Percentiles rank a stretch among this genome's conserved stretches.
phyloP scores from a whole-genome alignment of 2,888 invertebrate species.

The Pristionchus exspectatus region DNA sequence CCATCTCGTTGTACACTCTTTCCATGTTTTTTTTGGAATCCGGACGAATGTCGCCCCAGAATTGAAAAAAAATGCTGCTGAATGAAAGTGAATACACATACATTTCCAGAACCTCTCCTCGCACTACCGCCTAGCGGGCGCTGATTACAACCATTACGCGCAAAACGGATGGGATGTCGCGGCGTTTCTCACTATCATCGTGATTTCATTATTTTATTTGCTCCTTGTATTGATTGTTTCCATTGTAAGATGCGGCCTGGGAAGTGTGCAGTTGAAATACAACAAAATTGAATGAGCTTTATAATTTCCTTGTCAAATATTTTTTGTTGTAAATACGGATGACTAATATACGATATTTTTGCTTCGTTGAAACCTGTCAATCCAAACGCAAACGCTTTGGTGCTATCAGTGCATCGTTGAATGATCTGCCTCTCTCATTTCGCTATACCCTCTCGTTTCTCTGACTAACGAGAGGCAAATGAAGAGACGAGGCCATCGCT shows the following conservation, averaged over 20 bases:
- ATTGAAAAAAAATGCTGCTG: too few species aligned
- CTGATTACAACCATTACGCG: background rate
- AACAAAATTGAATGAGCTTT: background rate
- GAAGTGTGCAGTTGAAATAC: background rate
- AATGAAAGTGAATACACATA: too few species aligned
- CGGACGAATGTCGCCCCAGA: too few species aligned
- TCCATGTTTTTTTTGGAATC: too few species aligned
- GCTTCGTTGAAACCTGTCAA: too few species aligned
- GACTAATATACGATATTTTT: background rate
- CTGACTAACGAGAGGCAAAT: too few species aligned
- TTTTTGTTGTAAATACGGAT: background rate
- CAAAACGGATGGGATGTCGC: constrained; percentile 4
- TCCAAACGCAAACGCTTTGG: too few species aligned
- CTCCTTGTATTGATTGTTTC: background rate
- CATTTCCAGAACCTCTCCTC: background rate
- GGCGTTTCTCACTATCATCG: background rate
- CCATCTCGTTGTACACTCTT: too few species aligned
- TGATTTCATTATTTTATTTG: background rate
- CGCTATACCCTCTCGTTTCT: too few species aligned
- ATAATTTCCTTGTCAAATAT: background rate
- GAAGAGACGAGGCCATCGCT: too few species aligned
- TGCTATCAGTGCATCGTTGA: too few species aligned
- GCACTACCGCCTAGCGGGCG: background rate
- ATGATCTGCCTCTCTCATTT: too few species aligned
- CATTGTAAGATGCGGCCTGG: background rate